phyloP scores from a whole-genome alignment of 2,797 vertebrate genomes.

The Micromesistius poutassou region DNA sequence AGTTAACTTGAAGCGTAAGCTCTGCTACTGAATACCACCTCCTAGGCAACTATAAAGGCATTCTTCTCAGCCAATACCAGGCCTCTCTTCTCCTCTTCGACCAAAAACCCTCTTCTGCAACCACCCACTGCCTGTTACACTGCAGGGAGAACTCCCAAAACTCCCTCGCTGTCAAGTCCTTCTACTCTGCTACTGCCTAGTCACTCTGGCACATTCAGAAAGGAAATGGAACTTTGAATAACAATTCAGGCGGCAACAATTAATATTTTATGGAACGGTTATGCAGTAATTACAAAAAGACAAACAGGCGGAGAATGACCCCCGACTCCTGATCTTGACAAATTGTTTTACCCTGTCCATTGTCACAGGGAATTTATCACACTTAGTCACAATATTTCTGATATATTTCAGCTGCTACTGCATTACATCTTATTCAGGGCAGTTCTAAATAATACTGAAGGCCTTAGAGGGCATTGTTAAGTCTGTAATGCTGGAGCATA shows the following conservation, averaged over 20 bases:
- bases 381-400: not conserved
- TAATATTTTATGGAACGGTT: not conserved
- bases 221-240: not conserved
- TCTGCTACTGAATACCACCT: conserved; percentile 54
- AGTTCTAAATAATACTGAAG: not conserved
- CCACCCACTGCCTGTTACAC: not conserved
- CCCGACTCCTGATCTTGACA: not conserved
- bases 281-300: not conserved
- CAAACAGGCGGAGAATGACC: not conserved
- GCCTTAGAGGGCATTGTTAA: not conserved
- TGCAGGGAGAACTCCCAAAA: not conserved
- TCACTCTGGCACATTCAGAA: not conserved
- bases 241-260: not conserved
- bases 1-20: conserved; percentile 46
- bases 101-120: conserved; percentile 33
- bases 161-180: conserved; percentile 15
- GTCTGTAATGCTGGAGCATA: not conserved
- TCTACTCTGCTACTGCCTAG: conserved; percentile 11
- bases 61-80: conserved; percentile 52
- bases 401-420: not conserved
- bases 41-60: conserved; percentile 60
- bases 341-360: not conserved
- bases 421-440: not conserved
- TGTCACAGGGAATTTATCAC: not conserved
- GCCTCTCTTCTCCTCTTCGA: conserved; percentile 34